Percentiles rank a stretch among this genome's conserved stretches.
phyloP scores from a whole-genome alignment of 1,140 invertebrate genomes.

The Dendrolimus kikuchii region DNA sequence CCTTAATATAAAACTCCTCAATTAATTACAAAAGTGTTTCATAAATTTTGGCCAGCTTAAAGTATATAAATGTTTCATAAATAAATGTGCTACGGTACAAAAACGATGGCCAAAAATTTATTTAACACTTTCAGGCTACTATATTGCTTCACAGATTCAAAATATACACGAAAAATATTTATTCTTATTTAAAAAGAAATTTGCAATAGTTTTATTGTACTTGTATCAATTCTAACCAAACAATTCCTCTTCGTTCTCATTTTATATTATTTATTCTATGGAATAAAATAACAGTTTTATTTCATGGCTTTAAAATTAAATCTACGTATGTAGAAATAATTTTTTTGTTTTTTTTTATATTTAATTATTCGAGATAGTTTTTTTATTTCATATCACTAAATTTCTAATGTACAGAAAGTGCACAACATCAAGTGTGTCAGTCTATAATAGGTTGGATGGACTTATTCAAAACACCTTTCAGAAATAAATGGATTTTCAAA shows the following conservation, averaged over 20 bases:
- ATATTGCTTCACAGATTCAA: constrained; percentile 65
- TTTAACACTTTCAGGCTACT: constrained; percentile 60
- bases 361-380: constrained; percentile 22
- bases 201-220: constrained; percentile 26
- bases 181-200: too few species aligned
- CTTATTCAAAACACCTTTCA: constrained; percentile 32
- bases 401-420: constrained; percentile 59
- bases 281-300: constrained; percentile 24
- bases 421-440: constrained; percentile 68
- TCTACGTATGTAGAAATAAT: constrained; percentile 35
- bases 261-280: neutral
- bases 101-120: constrained; percentile 43
- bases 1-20: constrained; percentile 14
- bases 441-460: constrained; percentile 70
- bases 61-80: constrained; percentile 36
- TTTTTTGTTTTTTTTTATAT: constrained; percentile 32
- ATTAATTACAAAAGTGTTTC: constrained; percentile 33
- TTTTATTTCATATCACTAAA: constrained; percentile 39
- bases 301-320: constrained; percentile 32
- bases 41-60: constrained; percentile 45
- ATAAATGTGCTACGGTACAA: constrained; percentile 38
- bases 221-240: constrained; percentile 37
- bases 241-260: constrained; percentile 38
- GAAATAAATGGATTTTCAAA: neutral
- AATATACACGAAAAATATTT: constrained; percentile 54